Base-by-base conservation (phyloP, 1,140 invertebrate species). In the Drosophila quadrilineata region DNA sequence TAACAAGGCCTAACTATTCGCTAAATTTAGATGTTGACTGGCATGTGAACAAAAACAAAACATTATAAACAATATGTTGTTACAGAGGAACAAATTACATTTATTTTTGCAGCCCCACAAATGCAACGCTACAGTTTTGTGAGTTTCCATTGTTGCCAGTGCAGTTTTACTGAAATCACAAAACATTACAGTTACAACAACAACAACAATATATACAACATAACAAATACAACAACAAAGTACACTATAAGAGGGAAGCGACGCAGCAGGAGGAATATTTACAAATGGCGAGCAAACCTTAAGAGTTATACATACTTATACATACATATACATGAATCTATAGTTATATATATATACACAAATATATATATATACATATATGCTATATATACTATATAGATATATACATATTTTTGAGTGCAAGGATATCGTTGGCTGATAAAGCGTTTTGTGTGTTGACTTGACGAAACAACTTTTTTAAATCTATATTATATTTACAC, bases 81-180 rank as follows among this genome's bases (percentile, higher is more conserved):
- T n/a, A n/a, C n/a, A n/a, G n/a, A n/a, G n/a, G n/a, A n/a, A 43
- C 53, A 73, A 71, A 69, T 63, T 70, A 67, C 70, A 66, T 62
- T 85, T 56, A 62, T 66, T 84, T 59, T 89, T 89, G 67, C 77
- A 89, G 88, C 71, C 77, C 82, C 69, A 70, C 84, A 75, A 79
- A 84, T 79, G 68, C 84, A 72, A 69, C 80, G 77, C 63, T 89
- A 46, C 88, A 89, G 63, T 75, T 89, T 72, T 73, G 82, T 79
- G 85, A 87, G 77, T 69, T 89, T 76, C 70, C 85, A 65, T 85
- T 76, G 66, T 73, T 89, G 56, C 80, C 88, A 53, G 85, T 89
- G 74, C 88, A 87, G 72, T 88, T 89, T 75, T 69, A 86, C 69
- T 88, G 75, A 79, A 35, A 10, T 48, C 33, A 84, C 43, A 80